Conservation (phyloP, 2,113 vertebrate species). For the Dolichallabes microphthalmus region DNA sequence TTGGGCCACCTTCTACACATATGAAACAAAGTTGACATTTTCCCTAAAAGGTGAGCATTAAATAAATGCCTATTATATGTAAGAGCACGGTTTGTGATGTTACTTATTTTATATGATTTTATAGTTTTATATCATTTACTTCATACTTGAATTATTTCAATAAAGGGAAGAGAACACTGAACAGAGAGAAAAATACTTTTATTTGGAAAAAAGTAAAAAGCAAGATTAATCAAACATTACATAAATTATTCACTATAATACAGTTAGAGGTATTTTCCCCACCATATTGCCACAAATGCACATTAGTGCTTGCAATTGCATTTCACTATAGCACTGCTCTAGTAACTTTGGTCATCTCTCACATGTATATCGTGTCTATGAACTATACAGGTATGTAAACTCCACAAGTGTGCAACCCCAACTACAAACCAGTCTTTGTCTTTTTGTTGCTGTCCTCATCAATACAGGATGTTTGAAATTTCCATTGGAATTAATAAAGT, state of each 20-base stretch:
- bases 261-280: background rate
- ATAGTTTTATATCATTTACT: background rate
- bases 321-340: too few species aligned
- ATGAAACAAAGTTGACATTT: background rate
- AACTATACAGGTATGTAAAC: too few species aligned
- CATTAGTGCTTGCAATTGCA: too few species aligned
- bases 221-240: background rate
- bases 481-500: too few species aligned
- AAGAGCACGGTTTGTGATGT: background rate
- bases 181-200: background rate
- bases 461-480: too few species aligned
- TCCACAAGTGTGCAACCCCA: too few species aligned
- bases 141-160: background rate
- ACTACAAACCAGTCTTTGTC: too few species aligned
- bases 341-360: too few species aligned
- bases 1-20: too few species aligned
- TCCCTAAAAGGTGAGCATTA: background rate
- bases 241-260: background rate
- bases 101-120: background rate
- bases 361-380: too few species aligned
- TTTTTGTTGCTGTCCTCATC: too few species aligned
- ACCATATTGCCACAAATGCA: background rate
- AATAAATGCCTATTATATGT: background rate
- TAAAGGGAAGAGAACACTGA: background rate
- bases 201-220: background rate